Evolutionary conservation across 2,113 vertebrate species (phyloP).

Genomic region (Machaerirhynchus nigripectus): DNA sequence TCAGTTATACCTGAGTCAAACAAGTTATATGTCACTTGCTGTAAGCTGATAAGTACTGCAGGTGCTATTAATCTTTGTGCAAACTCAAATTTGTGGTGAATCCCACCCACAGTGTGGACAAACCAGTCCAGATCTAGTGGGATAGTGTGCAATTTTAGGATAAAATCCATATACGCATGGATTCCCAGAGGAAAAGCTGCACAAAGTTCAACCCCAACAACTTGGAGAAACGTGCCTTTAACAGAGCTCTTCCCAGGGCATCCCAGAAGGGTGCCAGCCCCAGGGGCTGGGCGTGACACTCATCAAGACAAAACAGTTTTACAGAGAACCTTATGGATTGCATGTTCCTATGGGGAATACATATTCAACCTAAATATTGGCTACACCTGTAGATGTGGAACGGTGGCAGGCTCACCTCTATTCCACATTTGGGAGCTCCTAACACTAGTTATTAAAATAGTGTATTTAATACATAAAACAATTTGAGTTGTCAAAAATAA

Average conservation of each 20-base stretch:
- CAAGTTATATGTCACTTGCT: background rate
- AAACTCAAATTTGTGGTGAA: background rate
- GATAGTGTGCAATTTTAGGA: background rate
- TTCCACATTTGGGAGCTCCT: background rate
- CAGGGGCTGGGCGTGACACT: fast-evolving
- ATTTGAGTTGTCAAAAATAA: background rate
- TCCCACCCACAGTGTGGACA: background rate
- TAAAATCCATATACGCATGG: background rate
- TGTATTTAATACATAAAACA: background rate
- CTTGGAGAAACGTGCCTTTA: background rate
- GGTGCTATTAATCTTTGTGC: background rate
- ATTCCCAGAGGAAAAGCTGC: background rate
- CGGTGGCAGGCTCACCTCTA: background rate
- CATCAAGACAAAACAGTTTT: background rate
- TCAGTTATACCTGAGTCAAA: background rate
- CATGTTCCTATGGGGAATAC: background rate
- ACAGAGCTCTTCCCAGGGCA: background rate
- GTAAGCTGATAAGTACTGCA: background rate
- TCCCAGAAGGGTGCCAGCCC: background rate
- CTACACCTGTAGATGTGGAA: background rate
- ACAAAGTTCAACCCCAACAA: fast-evolving
- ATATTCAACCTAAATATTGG: background rate
- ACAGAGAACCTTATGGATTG: background rate
- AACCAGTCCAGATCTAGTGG: background rate
- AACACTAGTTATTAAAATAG: background rate